A percentile compares a stretch with the other conserved stretches of the same genome.
Evolutionary conservation across 2,113 vertebrate species (phyloP).

Genomic region (Dendropsophus ebraccatus): DNA sequence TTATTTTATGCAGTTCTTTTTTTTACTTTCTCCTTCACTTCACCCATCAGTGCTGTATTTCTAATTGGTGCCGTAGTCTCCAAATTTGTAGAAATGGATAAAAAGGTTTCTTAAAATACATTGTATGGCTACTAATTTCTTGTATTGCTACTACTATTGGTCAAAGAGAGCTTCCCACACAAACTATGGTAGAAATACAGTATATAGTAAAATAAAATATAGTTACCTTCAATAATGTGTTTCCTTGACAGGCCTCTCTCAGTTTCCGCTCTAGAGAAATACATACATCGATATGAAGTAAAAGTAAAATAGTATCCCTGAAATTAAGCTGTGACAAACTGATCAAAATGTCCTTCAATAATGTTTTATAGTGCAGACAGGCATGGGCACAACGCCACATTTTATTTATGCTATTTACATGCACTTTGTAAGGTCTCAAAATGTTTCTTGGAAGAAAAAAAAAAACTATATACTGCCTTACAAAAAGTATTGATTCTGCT

Average conservation of each 20-base stretch:
- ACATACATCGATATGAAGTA: neutral
- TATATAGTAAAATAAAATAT: neutral
- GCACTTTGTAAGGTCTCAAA: neutral
- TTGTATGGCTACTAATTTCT: neutral
- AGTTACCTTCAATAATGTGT: constrained; percentile 95
- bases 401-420: neutral
- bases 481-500: too few species aligned
- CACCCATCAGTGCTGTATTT: too few species aligned
- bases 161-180: neutral
- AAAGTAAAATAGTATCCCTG: neutral
- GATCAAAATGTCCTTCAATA: neutral
- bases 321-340: neutral
- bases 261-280: constrained; percentile 86
- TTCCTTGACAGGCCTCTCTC: constrained; percentile 94
- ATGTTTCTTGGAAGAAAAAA: neutral
- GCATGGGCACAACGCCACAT: neutral
- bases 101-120: neutral
- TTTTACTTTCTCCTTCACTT: too few species aligned
- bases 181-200: neutral
- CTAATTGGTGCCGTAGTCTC: neutral
- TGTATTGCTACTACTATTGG: neutral
- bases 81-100: neutral
- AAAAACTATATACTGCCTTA: neutral
- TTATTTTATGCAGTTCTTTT: too few species aligned
- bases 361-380: neutral